phyloP scores from a whole-genome alignment of 2,888 invertebrate genomes.

The Thysanoteuthis rhombus region DNA sequence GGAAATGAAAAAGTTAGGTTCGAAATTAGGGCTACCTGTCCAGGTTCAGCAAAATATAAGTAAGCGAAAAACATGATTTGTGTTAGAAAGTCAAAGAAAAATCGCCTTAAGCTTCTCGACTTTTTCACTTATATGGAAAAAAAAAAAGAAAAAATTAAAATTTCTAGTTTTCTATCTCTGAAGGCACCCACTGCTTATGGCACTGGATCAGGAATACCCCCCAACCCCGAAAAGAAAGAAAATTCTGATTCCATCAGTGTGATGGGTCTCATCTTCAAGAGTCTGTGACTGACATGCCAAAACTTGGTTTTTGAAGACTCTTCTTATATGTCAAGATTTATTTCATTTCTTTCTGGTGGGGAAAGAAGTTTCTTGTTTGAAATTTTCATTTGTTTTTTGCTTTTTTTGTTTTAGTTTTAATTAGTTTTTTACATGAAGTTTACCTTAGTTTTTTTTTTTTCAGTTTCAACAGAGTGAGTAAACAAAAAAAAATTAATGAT shows the following conservation, averaged over 20 bases:
- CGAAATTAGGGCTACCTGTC: background rate
- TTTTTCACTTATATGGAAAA: too few species aligned
- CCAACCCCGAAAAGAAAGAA: background rate
- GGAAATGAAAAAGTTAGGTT: background rate
- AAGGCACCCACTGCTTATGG: background rate
- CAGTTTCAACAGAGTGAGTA: background rate
- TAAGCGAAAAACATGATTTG: background rate
- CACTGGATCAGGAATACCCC: background rate
- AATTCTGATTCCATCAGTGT: background rate
- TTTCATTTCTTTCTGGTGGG: background rate
- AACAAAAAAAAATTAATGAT: background rate
- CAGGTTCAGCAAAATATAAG: background rate
- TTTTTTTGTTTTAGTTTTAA: too few species aligned
- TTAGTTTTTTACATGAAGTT: too few species aligned
- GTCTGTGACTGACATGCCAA: background rate
- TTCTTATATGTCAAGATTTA: background rate
- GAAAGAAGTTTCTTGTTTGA: background rate
- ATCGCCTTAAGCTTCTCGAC: background rate
- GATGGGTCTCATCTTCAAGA: background rate
- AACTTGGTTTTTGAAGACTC: background rate
- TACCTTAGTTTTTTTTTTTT: too few species aligned
- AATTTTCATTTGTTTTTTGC: background rate
- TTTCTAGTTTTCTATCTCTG: background rate
- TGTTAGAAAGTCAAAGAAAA: background rate
- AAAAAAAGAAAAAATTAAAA: background rate